A percentile compares a stretch with the other conserved stretches of the same genome.
Evolutionary conservation across 2,888 invertebrate species (phyloP).

Genomic region (Scaptomyza flava): DNA sequence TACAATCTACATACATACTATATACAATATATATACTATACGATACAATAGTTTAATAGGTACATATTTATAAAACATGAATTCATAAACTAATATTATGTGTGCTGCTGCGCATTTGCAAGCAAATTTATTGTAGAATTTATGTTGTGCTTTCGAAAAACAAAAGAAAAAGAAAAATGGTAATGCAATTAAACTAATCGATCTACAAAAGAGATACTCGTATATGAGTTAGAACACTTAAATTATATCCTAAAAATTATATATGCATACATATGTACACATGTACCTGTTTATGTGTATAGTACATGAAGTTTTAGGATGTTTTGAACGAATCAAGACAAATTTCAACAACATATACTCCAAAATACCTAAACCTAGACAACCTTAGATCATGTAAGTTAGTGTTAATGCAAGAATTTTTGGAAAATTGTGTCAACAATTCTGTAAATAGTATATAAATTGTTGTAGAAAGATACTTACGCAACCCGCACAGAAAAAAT

Average conservation of each 20-base stretch:
- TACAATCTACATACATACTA: conserved; percentile 51
- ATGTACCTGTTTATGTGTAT: conserved; percentile 73
- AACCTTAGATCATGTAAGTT: conserved; percentile 33
- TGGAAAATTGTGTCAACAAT: conserved; percentile 22
- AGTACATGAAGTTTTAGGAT: conserved; percentile 24
- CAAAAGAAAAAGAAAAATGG: conserved; percentile 23
- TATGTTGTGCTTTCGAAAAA: conserved; percentile 63
- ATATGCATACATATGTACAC: conserved; percentile 44
- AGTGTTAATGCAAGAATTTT: conserved; percentile 21
- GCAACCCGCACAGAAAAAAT: conserved; percentile 23
- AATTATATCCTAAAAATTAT: conserved; percentile 28
- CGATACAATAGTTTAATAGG: conserved; percentile 57
- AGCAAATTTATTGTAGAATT: conserved; percentile 61
- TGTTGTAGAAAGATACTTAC: conserved; percentile 26
- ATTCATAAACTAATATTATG: conserved; percentile 11
- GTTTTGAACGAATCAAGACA: conserved; percentile 36
- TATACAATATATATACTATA: conserved; percentile 27
- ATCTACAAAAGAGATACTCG: conserved; percentile 15
- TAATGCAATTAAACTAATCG: conserved; percentile 3
- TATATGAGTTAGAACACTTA: conserved; percentile 24
- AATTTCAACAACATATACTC: conserved; percentile 37
- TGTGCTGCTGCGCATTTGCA: background rate
- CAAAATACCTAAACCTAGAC: conserved; percentile 45
- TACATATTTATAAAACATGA: conserved; percentile 24
- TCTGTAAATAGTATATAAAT: conserved; percentile 50